Evolutionary conservation across 2,888 invertebrate genomes (phyloP), one percentile per base, ranked within the genome.

Genomic region (Scrobipalpa costella): DNA sequence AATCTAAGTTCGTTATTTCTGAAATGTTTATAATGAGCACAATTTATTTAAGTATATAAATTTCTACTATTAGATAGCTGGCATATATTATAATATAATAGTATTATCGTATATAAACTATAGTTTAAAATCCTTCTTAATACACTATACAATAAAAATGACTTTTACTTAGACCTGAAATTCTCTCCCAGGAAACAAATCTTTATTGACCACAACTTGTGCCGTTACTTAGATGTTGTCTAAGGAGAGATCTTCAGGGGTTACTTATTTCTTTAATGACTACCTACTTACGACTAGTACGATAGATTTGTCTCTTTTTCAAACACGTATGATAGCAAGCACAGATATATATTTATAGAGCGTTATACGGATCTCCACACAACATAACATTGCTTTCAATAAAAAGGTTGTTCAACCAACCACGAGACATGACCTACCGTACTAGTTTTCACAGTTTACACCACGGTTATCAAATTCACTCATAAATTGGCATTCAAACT

Each of bases 281-380:
- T 57, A 57, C 60, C 60, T 60, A 60, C 40, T 58, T 40, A 15
- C 15, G 27, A 27, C 60, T 49, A 49, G 60, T 60, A 60, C 47
- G 49, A 15, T 60, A 58, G 15, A 69, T 79, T 73, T 77, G 44
- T 19, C 44, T 60, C 57, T n/a, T 6, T 33, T 49, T 49, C 15
- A 49, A 27, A 49, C 49, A 17, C 6, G 15, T 8, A 9, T n/a
- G 27, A 27, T 27, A 27, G 5, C 27, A 27, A 27, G 27, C 27
- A 27, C 27, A 27, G 5, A 27, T 3, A 27, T 27, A 27, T 27
- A 3, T 27, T 27, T 27, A 27, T 27, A 27, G 5, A 27, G 27
- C n/a, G n/a, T n/a, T n/a, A n/a, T n/a, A n/a, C n/a, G n/a, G n/a
- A n/a, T n/a, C n/a, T n/a, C n/a, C n/a, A n/a, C n/a, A n/a, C n/a